phyloP scores from a whole-genome alignment of 1,140 invertebrate species.

The Lasaia peninsularis region DNA sequence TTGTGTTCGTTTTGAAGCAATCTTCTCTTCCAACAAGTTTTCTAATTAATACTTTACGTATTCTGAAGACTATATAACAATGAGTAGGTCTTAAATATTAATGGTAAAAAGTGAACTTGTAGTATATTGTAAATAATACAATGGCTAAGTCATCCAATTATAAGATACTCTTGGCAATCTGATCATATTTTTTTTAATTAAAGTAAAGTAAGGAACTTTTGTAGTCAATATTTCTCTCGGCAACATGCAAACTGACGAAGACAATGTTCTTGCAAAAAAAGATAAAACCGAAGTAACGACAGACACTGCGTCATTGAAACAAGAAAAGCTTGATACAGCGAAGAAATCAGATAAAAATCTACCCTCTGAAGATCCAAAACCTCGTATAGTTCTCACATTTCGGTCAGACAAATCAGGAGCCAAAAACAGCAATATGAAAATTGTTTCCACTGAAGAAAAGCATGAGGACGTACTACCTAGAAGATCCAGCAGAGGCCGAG shows the following conservation, averaged over 20 bases:
- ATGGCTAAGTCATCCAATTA: too few relatives aligned
- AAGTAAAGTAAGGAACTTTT: too few relatives aligned
- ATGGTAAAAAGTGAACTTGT: too few relatives aligned
- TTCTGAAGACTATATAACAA: too few relatives aligned
- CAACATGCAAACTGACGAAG: conserved; percentile 55
- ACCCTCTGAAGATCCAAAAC: conserved; percentile 60
- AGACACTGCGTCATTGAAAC: conserved; percentile 38
- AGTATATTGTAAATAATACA: too few relatives aligned
- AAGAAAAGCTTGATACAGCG: conserved; percentile 38
- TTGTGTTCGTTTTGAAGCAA: too few relatives aligned
- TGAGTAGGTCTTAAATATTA: too few relatives aligned
- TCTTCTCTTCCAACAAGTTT: too few relatives aligned
- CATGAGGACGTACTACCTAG: conserved; percentile 57
- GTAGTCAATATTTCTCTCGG: too few relatives aligned
- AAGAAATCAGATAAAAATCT: conserved; percentile 43
- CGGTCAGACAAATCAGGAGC: conserved; percentile 71
- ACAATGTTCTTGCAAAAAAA: conserved; percentile 43
- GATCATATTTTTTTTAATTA: too few relatives aligned
- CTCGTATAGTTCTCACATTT: conserved; percentile 72
- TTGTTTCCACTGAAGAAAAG: conserved; percentile 69
- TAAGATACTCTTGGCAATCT: too few relatives aligned
- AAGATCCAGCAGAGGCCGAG: conserved; percentile 45
- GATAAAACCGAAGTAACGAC: conserved; percentile 38
- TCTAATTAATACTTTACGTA: too few relatives aligned
- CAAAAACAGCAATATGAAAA: conserved; percentile 70